These are phyloP conservation scores for Pammene aurita DNA, from an alignment of 2,888 invertebrate species.

Conservation along the genomic window DNA sequence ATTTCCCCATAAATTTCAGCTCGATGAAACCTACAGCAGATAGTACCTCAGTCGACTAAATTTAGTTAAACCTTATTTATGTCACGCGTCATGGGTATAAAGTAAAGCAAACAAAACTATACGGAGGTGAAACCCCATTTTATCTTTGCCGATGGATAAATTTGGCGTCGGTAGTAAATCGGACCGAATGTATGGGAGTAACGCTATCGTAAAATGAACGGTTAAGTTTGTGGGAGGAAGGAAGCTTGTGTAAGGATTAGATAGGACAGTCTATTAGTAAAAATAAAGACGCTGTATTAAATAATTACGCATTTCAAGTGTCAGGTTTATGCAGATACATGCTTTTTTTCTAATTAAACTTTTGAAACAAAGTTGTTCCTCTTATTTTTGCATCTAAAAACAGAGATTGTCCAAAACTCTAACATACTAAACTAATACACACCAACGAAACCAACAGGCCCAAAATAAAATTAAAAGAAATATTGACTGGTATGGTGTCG, in stretches of 20 bases:
- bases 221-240: slow-evolving; percentile 32
- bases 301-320: too few species aligned
- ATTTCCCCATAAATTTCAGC: slow-evolving; percentile 2
- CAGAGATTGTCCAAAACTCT: too few species aligned
- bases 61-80: slow-evolving; percentile 26
- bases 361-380: too few species aligned
- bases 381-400: too few species aligned
- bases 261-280: not conserved
- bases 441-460: too few species aligned
- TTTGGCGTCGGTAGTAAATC: slow-evolving; percentile 22
- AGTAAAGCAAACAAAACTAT: slow-evolving; percentile 37
- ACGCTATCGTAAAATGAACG: slow-evolving; percentile 24
- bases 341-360: too few species aligned
- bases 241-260: slow-evolving; percentile 1
- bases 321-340: too few species aligned
- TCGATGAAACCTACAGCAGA: slow-evolving; percentile 3
- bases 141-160: slow-evolving; percentile 17
- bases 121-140: slow-evolving; percentile 21
- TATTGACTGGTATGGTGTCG: too few species aligned
- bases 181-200: slow-evolving; percentile 10
- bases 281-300: not conserved
- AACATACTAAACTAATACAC: too few species aligned
- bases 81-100: slow-evolving; percentile 19
- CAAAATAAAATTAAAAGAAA: too few species aligned
- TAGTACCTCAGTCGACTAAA: slow-evolving; percentile 10